Base-by-base conservation (phyloP, 2,113 vertebrate genomes). In the Peucedramus taeniatus region DNA sequence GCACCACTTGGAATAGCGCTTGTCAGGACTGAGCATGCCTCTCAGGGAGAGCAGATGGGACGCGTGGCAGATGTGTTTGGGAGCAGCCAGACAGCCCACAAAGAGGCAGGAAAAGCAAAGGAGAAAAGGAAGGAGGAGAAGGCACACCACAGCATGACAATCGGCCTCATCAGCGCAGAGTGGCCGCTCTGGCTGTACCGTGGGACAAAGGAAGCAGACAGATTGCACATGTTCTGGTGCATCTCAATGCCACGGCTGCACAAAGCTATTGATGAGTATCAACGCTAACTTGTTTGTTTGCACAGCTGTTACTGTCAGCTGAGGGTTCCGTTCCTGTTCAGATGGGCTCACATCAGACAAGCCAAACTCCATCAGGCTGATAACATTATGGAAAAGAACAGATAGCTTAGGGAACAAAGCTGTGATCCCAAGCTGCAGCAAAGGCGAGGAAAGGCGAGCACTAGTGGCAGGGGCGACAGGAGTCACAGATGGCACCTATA, bases 171-270 rank as follows among this genome's bases (percentile, higher is more conserved):
- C 27, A n/a, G 39, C 0, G 3, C 77, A 11, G 65, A 83, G 64
- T 17, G 26, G 91, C 80, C 2, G 13, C 54, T 63, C 45, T 4
- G 81, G 66, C 61, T 47, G 15, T 3, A 22, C 11, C 0, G 1
- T 3, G 47, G 82, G 82, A 97, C 90, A 96, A 96, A 97, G 91
- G 20, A 61, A 74, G 85, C 87, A 86, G 89, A 90, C 89, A 77
- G 84, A 77, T 4, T 77, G 90, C 94, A 83, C 70, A 17, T 23
- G 91, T 87, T n/a, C 84, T 70, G 84, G 16, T 37, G 78, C 30
- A 61, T 51, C 86, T 77, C 72, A 63, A n/a, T 16, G 71, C 63
- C 78, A 7, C 0, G 20, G 9, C 45, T 10, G 28, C 90, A 94
- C 94, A 88, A 96, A 90, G 91, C 84, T 27, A 44, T 21, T 88